These are phyloP conservation scores for Celastrina argiolus DNA, from an alignment of 2,888 invertebrate genomes.

Conservation along the genomic window DNA sequence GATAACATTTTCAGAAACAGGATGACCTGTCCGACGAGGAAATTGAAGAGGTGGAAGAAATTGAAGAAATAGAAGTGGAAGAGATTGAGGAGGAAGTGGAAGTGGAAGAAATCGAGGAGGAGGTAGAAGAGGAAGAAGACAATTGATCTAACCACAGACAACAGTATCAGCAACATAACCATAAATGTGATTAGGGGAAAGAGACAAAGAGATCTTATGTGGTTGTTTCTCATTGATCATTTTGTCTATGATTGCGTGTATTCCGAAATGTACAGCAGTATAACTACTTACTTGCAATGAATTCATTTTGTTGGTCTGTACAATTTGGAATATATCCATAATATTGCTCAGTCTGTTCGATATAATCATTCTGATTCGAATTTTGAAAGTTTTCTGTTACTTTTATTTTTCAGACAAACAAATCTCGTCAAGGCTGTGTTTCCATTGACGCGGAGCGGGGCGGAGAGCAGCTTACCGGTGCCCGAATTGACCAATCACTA, in stretches of 20 bases:
- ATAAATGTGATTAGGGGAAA: too few relatives aligned
- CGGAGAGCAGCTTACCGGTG: too few relatives aligned
- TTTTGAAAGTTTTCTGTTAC: slow-evolving; percentile 4
- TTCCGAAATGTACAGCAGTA: background rate
- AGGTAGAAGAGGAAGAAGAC: slow-evolving; percentile 35
- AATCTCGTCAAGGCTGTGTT: too few relatives aligned
- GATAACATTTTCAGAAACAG: slow-evolving; percentile 49
- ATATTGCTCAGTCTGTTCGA: background rate
- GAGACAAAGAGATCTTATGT: too few relatives aligned
- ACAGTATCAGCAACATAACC: background rate
- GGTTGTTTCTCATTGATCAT: too few relatives aligned
- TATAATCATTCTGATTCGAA: background rate
- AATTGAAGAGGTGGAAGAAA: slow-evolving; percentile 64
- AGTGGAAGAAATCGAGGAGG: slow-evolving; percentile 39
- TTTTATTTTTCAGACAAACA: background rate
- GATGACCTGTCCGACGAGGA: slow-evolving; percentile 61
- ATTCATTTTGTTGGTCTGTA: background rate
- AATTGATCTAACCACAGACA: slow-evolving; percentile 32
- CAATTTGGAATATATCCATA: background rate
- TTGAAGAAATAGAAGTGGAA: slow-evolving; percentile 53
- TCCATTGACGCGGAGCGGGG: too few relatives aligned
- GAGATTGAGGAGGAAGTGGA: slow-evolving; percentile 53
- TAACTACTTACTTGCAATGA: background rate
- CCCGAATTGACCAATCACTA: too few relatives aligned
- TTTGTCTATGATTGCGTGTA: too few relatives aligned